Conservation (phyloP, 2,113 vertebrate species). For the Pygoscelis adeliae region DNA sequence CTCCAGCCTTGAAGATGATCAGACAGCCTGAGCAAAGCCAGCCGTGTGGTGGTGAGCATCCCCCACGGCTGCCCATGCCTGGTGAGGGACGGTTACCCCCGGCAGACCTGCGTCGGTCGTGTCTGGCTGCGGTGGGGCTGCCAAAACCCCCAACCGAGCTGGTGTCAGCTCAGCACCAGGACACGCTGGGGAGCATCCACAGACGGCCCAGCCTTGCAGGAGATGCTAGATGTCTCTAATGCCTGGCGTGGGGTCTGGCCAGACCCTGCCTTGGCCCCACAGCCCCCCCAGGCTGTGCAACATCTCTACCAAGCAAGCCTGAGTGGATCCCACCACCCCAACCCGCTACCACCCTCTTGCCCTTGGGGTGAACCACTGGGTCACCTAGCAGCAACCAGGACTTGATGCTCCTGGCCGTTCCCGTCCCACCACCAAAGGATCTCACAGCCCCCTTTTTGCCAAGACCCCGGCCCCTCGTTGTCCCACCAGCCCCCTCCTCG, state of each 20-base stretch:
- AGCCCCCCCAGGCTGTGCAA: background rate
- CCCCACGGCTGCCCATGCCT: background rate
- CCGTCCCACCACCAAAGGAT: rapidly evolving
- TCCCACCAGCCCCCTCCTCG: background rate
- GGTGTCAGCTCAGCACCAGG: background rate
- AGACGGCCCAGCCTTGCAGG: background rate
- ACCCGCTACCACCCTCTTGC: background rate
- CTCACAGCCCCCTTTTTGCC: rapidly evolving
- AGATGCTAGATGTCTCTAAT: background rate
- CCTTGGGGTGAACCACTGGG: background rate
- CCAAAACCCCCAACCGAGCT: background rate
- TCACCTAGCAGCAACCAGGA: background rate
- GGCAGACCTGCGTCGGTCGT: rapidly evolving
- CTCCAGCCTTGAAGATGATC: background rate
- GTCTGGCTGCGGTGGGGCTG: rapidly evolving
- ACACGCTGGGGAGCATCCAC: rapidly evolving
- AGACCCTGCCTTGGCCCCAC: background rate
- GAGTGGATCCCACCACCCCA: background rate
- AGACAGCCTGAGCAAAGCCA: background rate
- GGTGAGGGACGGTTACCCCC: rapidly evolving
- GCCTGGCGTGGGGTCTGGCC: background rate
- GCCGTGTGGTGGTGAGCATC: background rate
- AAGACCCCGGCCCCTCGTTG: rapidly evolving
- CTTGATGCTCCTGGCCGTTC: rapidly evolving
- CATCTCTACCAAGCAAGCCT: background rate